Conservation (phyloP, 2,797 vertebrate species). For the Gallinago solitaria region DNA sequence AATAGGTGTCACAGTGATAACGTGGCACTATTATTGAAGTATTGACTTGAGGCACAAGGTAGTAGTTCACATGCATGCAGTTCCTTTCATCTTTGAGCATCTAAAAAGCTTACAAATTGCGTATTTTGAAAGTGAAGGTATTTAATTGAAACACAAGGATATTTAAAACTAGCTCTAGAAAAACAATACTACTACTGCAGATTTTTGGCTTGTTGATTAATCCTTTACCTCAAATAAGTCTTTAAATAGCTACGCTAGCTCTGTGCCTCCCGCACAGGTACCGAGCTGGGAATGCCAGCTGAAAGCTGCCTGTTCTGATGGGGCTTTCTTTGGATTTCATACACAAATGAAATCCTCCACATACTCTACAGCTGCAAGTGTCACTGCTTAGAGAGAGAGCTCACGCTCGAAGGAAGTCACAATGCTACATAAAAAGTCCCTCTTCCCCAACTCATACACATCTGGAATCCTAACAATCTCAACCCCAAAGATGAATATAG, state of each 20-base stretch:
- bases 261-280: not conserved
- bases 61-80: not conserved
- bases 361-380: not conserved
- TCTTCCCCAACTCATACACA: not conserved
- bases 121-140: not conserved
- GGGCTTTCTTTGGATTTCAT: not conserved
- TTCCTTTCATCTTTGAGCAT: conserved; percentile 4
- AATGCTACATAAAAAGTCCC: not conserved
- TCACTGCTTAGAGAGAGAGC: not conserved
- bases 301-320: not conserved
- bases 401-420: not conserved
- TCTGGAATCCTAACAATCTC: not conserved
- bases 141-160: not conserved
- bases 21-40: not conserved
- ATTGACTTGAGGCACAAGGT: not conserved
- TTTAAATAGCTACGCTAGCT: not conserved
- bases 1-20: not conserved
- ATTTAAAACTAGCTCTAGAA: not conserved
- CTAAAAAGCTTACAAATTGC: not conserved
- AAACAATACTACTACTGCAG: not conserved
- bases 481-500: not conserved
- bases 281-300: not conserved
- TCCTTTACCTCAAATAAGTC: not conserved
- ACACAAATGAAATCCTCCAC: not conserved
- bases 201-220: not conserved